Evolutionary conservation across 2,113 vertebrate genomes (phyloP).

Genomic region (Tor tambroides): DNA sequence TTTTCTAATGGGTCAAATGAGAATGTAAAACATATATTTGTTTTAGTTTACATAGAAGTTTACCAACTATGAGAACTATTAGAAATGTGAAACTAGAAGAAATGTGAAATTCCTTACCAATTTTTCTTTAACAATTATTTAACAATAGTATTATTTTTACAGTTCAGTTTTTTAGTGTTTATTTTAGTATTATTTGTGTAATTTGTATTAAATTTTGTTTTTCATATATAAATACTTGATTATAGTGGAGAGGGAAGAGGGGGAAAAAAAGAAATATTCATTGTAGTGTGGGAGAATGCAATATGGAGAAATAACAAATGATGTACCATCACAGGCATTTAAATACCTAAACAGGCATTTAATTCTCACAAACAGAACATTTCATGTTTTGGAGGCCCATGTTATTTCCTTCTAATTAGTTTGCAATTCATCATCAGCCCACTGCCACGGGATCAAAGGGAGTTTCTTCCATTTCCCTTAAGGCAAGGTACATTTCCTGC

Average conservation of each 20-base stretch:
- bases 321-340: neutral
- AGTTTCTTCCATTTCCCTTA: slow-evolving; percentile 15
- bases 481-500: neutral
- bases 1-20: too few relatives aligned
- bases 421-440: slow-evolving; percentile 15
- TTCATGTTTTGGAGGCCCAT: neutral
- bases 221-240: neutral
- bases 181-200: too few relatives aligned
- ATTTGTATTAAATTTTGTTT: neutral
- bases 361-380: slow-evolving; percentile 6
- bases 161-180: too few relatives aligned
- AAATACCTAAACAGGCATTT: slow-evolving; percentile 29
- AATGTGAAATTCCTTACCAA: too few relatives aligned
- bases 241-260: neutral
- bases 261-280: neutral
- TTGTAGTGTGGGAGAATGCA: neutral
- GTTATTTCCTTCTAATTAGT: slow-evolving; percentile 34
- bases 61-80: too few relatives aligned
- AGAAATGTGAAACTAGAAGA: too few relatives aligned
- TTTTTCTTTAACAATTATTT: too few relatives aligned
- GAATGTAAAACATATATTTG: too few relatives aligned
- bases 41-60: too few relatives aligned
- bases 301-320: neutral
- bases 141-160: too few relatives aligned
- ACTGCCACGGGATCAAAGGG: slow-evolving; percentile 18